Conservation (phyloP, 1,140 invertebrate species). For the Drosophila virilis region DNA sequence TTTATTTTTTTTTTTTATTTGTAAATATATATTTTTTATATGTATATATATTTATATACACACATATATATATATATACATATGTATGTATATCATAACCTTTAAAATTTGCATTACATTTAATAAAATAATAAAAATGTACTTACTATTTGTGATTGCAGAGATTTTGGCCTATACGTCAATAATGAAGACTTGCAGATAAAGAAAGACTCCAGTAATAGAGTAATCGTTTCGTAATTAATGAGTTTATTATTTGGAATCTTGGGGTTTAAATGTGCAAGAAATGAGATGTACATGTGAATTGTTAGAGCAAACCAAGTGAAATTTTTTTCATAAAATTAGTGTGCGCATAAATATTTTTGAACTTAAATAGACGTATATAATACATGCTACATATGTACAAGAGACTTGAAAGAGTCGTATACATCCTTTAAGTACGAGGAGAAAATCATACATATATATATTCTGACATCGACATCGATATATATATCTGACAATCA, state of each 20-base stretch:
- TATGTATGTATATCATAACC: not conserved
- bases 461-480: no score
- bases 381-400: slow-evolving; percentile 2
- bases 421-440: no score
- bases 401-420: no score
- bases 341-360: not conserved
- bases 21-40: not conserved
- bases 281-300: not conserved
- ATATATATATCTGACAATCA: no score
- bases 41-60: not conserved
- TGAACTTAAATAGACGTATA: not conserved
- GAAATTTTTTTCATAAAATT: not conserved
- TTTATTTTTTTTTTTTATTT: not conserved
- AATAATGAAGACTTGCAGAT: slow-evolving; percentile 65
- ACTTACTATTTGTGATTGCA: slow-evolving; percentile 53
- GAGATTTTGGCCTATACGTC: slow-evolving; percentile 46
- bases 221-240: slow-evolving; percentile 41
- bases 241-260: slow-evolving; percentile 4
- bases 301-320: slow-evolving; percentile 11
- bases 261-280: slow-evolving; percentile 7
- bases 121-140: slow-evolving; percentile 4
- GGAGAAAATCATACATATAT: no score
- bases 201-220: slow-evolving; percentile 68
- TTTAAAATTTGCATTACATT: not conserved
- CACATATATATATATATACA: slow-evolving; percentile 7